Percentiles rank a stretch among this genome's conserved stretches.
These are phyloP conservation scores for Eupithecia exiguata DNA, from an alignment of 2,888 invertebrate species.

Conservation along the genomic window DNA sequence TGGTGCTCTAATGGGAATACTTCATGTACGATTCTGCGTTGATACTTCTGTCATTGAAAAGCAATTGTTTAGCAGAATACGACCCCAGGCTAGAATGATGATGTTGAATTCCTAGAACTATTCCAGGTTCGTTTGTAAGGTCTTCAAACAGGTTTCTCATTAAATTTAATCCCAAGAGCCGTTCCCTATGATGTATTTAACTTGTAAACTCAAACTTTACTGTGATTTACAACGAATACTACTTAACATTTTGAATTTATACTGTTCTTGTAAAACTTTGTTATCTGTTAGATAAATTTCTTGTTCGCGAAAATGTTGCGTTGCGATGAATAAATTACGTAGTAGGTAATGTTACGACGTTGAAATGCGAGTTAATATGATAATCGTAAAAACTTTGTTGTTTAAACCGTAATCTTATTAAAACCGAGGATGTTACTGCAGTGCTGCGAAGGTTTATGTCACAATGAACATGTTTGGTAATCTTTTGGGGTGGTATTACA, in stretches of 20 bases:
- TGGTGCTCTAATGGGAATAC: too few species aligned
- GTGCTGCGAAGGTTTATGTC: constrained; percentile 3
- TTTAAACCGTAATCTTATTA: constrained; percentile 31
- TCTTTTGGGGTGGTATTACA: not conserved
- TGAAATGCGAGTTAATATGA: constrained; percentile 32
- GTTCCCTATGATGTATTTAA: constrained; percentile 51
- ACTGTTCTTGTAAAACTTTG: constrained; percentile 47
- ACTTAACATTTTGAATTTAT: constrained; percentile 55
- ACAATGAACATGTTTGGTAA: not conserved
- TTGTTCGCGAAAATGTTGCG: constrained; percentile 36
- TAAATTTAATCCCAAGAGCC: constrained; percentile 51
- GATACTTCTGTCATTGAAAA: too few species aligned
- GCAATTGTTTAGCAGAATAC: too few species aligned
- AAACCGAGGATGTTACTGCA: constrained; percentile 5
- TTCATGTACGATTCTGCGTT: too few species aligned
- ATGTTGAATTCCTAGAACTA: not conserved
- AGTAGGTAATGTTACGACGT: constrained; percentile 26
- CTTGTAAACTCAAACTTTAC: constrained; percentile 52
- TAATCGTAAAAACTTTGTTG: constrained; percentile 36
- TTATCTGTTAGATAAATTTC: constrained; percentile 43
- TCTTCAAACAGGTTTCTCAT: constrained; percentile 37
- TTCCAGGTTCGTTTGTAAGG: not conserved
- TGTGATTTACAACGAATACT: constrained; percentile 53
- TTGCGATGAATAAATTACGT: constrained; percentile 41
- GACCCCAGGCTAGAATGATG: too few species aligned